Conservation (phyloP, 2,888 invertebrate genomes). For the Noctua janthina region DNA sequence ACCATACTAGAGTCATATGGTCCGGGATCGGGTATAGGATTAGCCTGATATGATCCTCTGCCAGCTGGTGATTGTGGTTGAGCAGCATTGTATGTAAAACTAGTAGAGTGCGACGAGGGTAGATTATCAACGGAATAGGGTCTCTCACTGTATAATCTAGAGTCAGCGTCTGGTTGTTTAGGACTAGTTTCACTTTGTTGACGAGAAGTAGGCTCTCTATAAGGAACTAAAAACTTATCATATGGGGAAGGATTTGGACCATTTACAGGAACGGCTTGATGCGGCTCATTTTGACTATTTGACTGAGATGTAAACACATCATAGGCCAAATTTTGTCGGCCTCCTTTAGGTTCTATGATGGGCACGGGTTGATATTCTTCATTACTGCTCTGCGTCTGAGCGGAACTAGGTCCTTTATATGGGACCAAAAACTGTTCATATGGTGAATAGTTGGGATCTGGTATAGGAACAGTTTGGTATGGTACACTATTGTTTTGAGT, state of each 20-base stretch:
- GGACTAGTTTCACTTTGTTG: background rate
- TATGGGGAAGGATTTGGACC: constrained; percentile 9
- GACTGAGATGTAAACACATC: background rate
- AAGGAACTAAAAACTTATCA: constrained; percentile 37
- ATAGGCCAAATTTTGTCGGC: background rate
- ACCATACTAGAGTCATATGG: constrained; percentile 12
- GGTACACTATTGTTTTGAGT: constrained; percentile 1
- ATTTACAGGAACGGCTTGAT: constrained; percentile 35
- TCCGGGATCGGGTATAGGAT: background rate
- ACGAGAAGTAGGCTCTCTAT: constrained; percentile 20
- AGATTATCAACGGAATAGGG: background rate
- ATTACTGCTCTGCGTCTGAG: background rate
- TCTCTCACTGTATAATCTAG: constrained; percentile 11
- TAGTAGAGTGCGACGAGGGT: background rate
- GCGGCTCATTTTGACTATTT: constrained; percentile 2
- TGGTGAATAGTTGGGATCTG: constrained; percentile 16
- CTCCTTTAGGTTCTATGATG: constrained; percentile 6
- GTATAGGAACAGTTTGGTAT: constrained; percentile 34
- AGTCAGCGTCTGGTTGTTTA: constrained; percentile 15
- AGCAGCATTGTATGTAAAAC: constrained; percentile 1
- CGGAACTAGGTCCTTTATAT: constrained; percentile 22
- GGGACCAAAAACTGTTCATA: constrained; percentile 43
- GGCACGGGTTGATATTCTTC: constrained; percentile 10
- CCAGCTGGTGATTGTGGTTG: background rate
- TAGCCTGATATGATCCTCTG: constrained; percentile 4